Conservation (phyloP, 2,888 invertebrate genomes). For the Andrena flavipes region DNA sequence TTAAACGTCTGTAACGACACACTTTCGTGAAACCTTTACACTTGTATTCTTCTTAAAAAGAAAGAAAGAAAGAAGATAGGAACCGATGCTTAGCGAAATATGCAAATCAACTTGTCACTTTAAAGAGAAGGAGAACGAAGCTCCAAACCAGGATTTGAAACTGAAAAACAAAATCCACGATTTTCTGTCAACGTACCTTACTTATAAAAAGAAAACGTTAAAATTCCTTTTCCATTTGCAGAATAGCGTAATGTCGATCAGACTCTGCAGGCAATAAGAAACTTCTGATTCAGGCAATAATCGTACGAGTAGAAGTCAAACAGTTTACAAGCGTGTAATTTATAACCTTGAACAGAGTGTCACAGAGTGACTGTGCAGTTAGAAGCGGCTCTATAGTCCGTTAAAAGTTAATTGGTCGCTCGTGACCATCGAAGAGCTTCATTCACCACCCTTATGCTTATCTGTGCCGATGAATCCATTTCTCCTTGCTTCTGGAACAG, state of each 20-base stretch:
- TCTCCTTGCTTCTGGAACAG: too few species aligned
- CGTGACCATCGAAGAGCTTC: too few species aligned
- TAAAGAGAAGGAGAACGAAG: background rate
- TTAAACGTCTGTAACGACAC: constrained; percentile 63
- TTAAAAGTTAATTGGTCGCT: too few species aligned
- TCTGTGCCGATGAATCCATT: too few species aligned
- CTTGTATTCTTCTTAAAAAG: constrained; percentile 38
- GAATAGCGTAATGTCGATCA: background rate
- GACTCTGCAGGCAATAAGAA: too few species aligned
- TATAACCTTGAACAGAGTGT: background rate
- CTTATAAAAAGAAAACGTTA: too few species aligned
- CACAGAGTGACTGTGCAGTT: background rate
- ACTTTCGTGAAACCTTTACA: constrained; percentile 43
- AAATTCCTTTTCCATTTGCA: background rate
- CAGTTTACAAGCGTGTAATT: background rate
- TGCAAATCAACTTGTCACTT: background rate
- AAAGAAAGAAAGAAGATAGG: background rate
- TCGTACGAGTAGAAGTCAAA: too few species aligned
- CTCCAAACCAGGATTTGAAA: background rate
- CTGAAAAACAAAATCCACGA: background rate
- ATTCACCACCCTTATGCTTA: too few species aligned
- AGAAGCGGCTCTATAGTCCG: background rate
- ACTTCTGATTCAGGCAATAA: too few species aligned
- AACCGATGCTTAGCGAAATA: background rate
- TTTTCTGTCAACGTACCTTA: background rate